These are phyloP conservation scores for Drosophila siamana DNA, from an alignment of 2,888 invertebrate genomes.

Conservation along the genomic window DNA sequence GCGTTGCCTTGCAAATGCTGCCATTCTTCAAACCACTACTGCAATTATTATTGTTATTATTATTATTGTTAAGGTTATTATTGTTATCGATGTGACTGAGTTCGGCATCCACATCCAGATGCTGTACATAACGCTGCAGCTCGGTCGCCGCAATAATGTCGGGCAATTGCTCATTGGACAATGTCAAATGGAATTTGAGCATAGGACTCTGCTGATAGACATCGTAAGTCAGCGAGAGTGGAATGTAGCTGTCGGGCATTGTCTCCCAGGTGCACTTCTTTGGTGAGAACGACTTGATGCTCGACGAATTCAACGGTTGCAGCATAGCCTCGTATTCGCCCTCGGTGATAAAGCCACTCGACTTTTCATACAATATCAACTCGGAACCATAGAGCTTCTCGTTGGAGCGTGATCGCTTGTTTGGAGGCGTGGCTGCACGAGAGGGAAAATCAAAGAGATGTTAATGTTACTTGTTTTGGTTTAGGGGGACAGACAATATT, in stretches of 20 bases:
- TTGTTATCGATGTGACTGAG: constrained; percentile 81
- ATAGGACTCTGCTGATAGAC: constrained; percentile 92
- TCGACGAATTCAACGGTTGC: constrained; percentile 88
- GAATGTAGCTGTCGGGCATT: constrained; percentile 87
- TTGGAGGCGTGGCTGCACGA: constrained; percentile 86
- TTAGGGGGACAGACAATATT: too few species aligned
- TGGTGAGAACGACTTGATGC: constrained; percentile 87
- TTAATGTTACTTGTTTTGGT: too few species aligned
- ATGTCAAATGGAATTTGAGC: constrained; percentile 93
- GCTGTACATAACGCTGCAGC: constrained; percentile 73
- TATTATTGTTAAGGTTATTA: constrained; percentile 53
- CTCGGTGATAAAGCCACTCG: constrained; percentile 93
- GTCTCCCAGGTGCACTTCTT: constrained; percentile 91
- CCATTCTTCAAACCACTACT: constrained; percentile 42
- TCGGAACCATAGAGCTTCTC: constrained; percentile 88
- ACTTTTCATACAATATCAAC: constrained; percentile 95
- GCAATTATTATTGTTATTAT: constrained; percentile 43
- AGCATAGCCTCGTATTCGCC: constrained; percentile 96
- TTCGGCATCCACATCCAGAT: constrained; percentile 58
- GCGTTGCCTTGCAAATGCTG: constrained; percentile 51
- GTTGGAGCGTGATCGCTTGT: constrained; percentile 89
- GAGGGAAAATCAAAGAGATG: neutral
- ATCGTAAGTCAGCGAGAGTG: constrained; percentile 87
- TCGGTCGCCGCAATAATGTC: constrained; percentile 75
- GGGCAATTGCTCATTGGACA: constrained; percentile 89